Base-by-base conservation (phyloP, 2,113 vertebrate genomes). In the Rhabdomys dilectus region DNA sequence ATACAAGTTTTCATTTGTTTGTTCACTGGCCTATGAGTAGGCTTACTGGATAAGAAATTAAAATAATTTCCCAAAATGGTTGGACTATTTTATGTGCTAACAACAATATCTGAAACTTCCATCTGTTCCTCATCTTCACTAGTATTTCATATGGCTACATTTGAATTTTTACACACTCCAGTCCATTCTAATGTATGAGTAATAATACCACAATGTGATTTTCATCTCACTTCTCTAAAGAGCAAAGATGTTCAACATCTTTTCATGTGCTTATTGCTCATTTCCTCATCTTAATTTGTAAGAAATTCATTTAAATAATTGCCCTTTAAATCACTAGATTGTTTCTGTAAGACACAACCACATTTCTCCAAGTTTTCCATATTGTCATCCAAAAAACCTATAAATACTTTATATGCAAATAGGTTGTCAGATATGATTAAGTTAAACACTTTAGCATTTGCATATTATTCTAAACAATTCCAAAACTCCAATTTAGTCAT, bases 401-500 rank as follows among this genome's bases (percentile, higher is more conserved):
- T 82, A 10, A n/a, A 39, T 62, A 45, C 10, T 0, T 86, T 80
- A 53, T 22, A 29, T 24, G 21, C 6, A 84, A 88, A 76, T 34
- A 53, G 29, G 21, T 91, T 91, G 91, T 62, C 42, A 84, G 58
- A 64, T 93, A n/a, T 48, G 24, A 84, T 78, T 88, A 72, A 76
- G 12, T 77, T 91, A 56, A 91, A 88, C 29, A 82, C 3, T 26
- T 76, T 62, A 29, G 76, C 16, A n/a, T 76, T 12, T 17, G 19
- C 7, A 68, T 24, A 81, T 85, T 80, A 21, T 31, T 92, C 2
- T 81, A 64, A 53, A 88, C 36, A 62, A 75, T 75, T 62, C 5
- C 29, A 34, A 29, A 39, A 7, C 5, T 9, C 1, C 11, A 75
- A 58, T 58, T 29, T 87, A 75, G 31, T 87, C 45, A 70, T 31